A percentile compares a stretch with the other conserved stretches of the same genome.
phyloP scores from a whole-genome alignment of 2,797 vertebrate species.

The Pygocentrus nattereri region DNA sequence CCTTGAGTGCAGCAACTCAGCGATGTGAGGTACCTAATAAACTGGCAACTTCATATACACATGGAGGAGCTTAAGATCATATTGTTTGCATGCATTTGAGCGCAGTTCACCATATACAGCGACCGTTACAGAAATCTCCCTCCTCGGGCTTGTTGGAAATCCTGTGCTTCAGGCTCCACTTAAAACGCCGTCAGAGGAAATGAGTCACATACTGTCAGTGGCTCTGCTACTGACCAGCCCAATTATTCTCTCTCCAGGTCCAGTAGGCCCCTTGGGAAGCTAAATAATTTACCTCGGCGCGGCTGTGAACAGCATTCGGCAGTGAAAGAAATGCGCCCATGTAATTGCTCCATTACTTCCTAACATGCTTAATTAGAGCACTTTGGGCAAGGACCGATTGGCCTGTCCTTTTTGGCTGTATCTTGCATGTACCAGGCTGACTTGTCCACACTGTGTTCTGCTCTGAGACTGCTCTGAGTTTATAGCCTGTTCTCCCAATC shows the following conservation, averaged over 20 bases:
- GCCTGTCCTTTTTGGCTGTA: not conserved
- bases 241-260: conserved; percentile 6
- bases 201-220: conserved; percentile 2
- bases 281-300: conserved; percentile 41
- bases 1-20: too few species aligned
- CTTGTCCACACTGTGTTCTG: not conserved
- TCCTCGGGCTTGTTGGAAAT: not conserved
- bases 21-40: too few species aligned
- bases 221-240: not conserved
- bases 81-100: not conserved
- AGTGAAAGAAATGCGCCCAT: conserved; percentile 34
- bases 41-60: too few species aligned
- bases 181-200: not conserved
- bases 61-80: too few species aligned
- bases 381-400: conserved; percentile 30
- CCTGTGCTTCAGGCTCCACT: not conserved
- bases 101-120: not conserved
- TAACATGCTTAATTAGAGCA: conserved; percentile 45
- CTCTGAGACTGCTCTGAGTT: not conserved
- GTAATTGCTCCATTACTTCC: conserved; percentile 40
- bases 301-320: not conserved
- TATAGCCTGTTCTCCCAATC: too few species aligned
- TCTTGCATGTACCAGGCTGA: not conserved
- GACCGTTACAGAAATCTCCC: not conserved
- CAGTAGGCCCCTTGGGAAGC: conserved; percentile 21